Conservation (phyloP, 1,140 invertebrate genomes). For the Apis cerana region DNA sequence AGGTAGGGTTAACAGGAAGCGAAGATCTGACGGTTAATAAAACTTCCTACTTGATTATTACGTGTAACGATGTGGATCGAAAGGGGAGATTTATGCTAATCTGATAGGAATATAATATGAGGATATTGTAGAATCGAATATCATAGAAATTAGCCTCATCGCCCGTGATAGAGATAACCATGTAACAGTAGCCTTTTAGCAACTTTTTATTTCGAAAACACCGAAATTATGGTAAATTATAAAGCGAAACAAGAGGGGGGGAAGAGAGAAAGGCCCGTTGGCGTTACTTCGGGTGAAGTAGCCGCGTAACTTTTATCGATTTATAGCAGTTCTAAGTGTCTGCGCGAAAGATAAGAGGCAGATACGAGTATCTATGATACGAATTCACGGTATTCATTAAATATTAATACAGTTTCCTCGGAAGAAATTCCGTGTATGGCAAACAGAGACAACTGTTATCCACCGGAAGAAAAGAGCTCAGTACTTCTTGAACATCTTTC, state of each 20-base stretch:
- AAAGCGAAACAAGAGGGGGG: constrained; percentile 5
- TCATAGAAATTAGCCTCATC: constrained; percentile 40
- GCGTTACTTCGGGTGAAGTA: constrained; percentile 19
- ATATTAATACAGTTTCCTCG: constrained; percentile 28
- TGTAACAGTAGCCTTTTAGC: constrained; percentile 3
- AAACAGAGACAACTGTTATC: too few species aligned
- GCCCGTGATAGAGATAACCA: constrained; percentile 24
- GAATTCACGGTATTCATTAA: constrained; percentile 53
- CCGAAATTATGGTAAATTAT: constrained; percentile 45
- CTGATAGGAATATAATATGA: constrained; percentile 41
- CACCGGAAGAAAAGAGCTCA: too few species aligned
- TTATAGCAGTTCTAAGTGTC: background rate
- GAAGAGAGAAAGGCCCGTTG: constrained; percentile 8
- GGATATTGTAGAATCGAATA: constrained; percentile 35
- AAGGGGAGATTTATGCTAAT: constrained; percentile 35
- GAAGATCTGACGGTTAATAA: constrained; percentile 25
- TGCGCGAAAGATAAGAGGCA: background rate
- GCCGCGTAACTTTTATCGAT: constrained; percentile 24
- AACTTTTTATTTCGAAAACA: background rate
- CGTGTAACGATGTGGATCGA: constrained; percentile 17
- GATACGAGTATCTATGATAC: constrained; percentile 25
- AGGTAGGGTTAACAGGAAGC: background rate
- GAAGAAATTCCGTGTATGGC: too few species aligned
- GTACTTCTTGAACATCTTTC: too few species aligned
- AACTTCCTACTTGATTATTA: constrained; percentile 30